phyloP scores from a whole-genome alignment of 2,113 vertebrate genomes.

The Equus quagga region DNA sequence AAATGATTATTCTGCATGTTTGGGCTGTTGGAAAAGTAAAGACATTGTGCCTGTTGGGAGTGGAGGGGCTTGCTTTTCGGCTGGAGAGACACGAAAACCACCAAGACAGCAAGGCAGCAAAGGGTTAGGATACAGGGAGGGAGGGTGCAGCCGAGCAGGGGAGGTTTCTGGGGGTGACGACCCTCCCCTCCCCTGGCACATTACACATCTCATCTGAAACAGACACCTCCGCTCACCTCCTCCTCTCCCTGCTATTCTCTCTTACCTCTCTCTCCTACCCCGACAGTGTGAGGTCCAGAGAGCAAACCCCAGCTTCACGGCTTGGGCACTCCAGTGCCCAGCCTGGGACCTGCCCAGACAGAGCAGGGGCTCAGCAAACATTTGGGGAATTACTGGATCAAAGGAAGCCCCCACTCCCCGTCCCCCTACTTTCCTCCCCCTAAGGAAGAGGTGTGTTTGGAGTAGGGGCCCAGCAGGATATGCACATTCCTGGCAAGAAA shows the following conservation, averaged over 20 bases:
- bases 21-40: neutral
- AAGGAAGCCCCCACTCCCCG: neutral
- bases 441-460: conserved; percentile 66
- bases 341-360: conserved; percentile 45
- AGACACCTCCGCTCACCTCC: neutral
- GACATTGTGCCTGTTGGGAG: neutral
- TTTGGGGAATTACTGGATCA: conserved; percentile 52
- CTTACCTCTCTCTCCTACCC: neutral
- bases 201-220: neutral
- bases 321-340: conserved; percentile 13
- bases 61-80: neutral
- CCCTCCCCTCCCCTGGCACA: neutral
- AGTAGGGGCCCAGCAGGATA: conserved; percentile 57
- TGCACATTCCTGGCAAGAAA: conserved; percentile 57
- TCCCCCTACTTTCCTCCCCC: neutral
- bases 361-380: conserved; percentile 29
- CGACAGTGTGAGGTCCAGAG: neutral
- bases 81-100: neutral
- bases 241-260: neutral
- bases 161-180: neutral
- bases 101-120: neutral
- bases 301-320: neutral
- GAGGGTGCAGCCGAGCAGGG: neutral
- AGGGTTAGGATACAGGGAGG: neutral
- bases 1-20: neutral